Conservation (phyloP, 1,140 invertebrate species). For the Sesamia nonagrioides region DNA sequence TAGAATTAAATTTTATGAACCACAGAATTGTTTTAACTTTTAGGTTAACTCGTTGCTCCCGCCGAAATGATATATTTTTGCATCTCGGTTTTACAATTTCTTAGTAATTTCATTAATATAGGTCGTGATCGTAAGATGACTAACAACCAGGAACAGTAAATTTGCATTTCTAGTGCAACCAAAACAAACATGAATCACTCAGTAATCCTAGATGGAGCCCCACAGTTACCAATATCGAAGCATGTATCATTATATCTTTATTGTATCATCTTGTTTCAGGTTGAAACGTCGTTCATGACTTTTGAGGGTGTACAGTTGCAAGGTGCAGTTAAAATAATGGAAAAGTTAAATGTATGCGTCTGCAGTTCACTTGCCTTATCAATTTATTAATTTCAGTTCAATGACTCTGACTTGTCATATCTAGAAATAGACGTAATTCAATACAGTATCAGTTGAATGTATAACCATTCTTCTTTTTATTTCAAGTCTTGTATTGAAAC, state of each 20-base stretch:
- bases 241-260: neutral
- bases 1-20: neutral
- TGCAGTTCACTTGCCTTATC: conserved; percentile 45
- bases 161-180: neutral
- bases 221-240: neutral
- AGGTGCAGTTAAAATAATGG: conserved; percentile 97
- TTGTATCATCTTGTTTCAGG: conserved; percentile 87
- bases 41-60: conserved; percentile 53
- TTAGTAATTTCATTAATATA: neutral
- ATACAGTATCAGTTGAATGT: neutral
- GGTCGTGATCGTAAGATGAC: neutral
- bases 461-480: neutral
- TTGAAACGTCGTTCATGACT: conserved; percentile 97
- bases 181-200: conserved; percentile 45
- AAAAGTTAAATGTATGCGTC: conserved; percentile 95
- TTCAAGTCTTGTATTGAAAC: neutral
- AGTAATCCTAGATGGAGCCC: conserved; percentile 8
- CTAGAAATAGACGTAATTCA: conserved; percentile 11
- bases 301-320: conserved; percentile 97
- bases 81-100: neutral
- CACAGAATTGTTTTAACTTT: conserved; percentile 17
- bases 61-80: conserved; percentile 48
- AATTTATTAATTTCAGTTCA: conserved; percentile 31
- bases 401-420: conserved; percentile 15
- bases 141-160: neutral